Evolutionary conservation across 2,888 invertebrate species (phyloP), one percentile per base, ranked within the genome.

Genomic region (Diadegma fenestrale): DNA sequence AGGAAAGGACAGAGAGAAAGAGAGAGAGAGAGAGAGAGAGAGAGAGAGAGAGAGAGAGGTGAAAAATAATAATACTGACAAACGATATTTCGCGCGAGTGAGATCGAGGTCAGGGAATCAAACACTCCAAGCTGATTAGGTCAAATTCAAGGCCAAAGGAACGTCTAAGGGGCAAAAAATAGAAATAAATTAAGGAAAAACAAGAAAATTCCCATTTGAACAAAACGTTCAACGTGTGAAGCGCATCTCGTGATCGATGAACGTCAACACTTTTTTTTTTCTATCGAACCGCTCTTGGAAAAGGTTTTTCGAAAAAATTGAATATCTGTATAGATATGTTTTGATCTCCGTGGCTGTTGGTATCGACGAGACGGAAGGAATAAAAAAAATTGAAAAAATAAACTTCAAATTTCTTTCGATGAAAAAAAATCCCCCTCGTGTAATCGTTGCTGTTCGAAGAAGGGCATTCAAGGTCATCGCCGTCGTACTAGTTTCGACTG

Each of bases 1-100:
- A 85, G 69, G 82, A 45, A 66, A 69, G 54, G 66, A 77, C 30
- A 54, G 71, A 19, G 77, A 48, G 43, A 66, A 30, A 43, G 83
- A 68, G 66, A 58, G 45, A 66, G 64, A 61, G 80, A 87, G 88
- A 73, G 73, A 85, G 87, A 87, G 58, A 69, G 68, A 5, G 54
- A 77, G 68, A 63, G 45, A 75, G 68, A 37, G 37, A 37, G 37
- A 37, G 37, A 37, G 37, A 37, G 5, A 37, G 37, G 37, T 37
- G 37, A 48, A 79, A 30, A 63, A 88, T 72, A 77, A 54, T 75
- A 78, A 43, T 78, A 86, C 79, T 51, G 81, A 75, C 61, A 30
- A 69, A 64, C 51, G 77, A 26, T 41, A 79, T 71, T 79, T 69
- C 22, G 73, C 73, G 63, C 73, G 26, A 73, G 73, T 61, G 69